Evolutionary conservation across 2,113 vertebrate species (phyloP), one percentile per base, ranked within the genome.

Genomic region (Chloebia gouldiae): DNA sequence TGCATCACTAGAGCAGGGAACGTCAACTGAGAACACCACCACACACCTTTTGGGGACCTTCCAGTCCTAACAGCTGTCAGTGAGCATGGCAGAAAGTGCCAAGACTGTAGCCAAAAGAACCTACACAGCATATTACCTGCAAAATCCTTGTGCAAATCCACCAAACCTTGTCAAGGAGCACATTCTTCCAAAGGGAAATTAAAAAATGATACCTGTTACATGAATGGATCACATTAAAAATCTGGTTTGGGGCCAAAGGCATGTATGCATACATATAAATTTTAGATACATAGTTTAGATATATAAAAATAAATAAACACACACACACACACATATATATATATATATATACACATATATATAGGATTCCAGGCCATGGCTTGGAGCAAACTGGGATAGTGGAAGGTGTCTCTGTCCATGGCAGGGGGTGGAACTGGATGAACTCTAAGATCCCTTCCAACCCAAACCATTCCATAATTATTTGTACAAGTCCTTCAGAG

Each of bases 241-340:
- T 25, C 17, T 49, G 31, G 20, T 30, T 44, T 57, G 42, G 42
- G 57, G 42, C 14, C 13, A n/a, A 49, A 22, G 49, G 37, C 11
- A 56, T 7, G 21, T 40, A 15, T 8, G 11, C 11, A 42, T 28
- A 13, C 0, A 27, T 2, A 17, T 19, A 56, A 12, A n/a, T 13
- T 37, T 59, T 30, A 37, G 18, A 12, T 1, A 21, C 19, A 61
- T 28, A 40, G 19, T 44, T 44, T 44, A 11, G 1, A 8, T 1
- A 16, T 31, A 35, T 18, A 13, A 42, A 42, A 42, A 42, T 47
- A 39, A 39, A n/a, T n/a, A n/a, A n/a, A n/a, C n/a, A n/a, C n/a
- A n/a, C n/a, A n/a, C n/a, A n/a, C n/a, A n/a, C n/a, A 3, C 3
- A 24, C 21, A 5, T 24, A n/a, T 24, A 11, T 1, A 9, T 1